A percentile compares a stretch with the other conserved stretches of the same genome.
Evolutionary conservation across 2,888 invertebrate species (phyloP).

Genomic region (Dicycla oo): DNA sequence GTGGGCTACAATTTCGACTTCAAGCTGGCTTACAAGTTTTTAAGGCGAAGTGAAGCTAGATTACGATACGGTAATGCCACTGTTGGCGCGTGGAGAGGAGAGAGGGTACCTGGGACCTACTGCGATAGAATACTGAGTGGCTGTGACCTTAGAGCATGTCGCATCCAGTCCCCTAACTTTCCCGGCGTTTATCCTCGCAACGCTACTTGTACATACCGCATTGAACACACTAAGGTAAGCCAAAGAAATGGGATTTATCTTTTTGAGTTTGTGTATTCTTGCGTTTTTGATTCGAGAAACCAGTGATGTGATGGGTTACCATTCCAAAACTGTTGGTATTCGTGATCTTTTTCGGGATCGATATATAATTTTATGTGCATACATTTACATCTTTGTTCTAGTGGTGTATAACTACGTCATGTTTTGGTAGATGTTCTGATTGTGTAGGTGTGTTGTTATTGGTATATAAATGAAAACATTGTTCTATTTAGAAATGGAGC

Average conservation of each 20-base stretch:
- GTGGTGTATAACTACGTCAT: background rate
- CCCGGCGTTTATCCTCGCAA: conserved; percentile 97
- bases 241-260: conserved; percentile 36
- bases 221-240: conserved; percentile 91
- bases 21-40: conserved; percentile 95
- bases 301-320: conserved; percentile 25
- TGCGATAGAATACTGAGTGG: conserved; percentile 95
- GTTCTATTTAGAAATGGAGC: conserved; percentile 3
- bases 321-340: background rate
- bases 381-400: background rate
- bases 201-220: conserved; percentile 95
- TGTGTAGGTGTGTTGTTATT: background rate
- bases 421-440: conserved; percentile 8
- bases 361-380: too few species aligned
- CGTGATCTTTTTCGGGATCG: background rate
- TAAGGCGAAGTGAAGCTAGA: conserved; percentile 93
- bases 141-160: conserved; percentile 93
- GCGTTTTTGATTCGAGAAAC: conserved; percentile 11
- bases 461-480: background rate
- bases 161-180: conserved; percentile 97
- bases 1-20: conserved; percentile 95
- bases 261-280: conserved; percentile 30
- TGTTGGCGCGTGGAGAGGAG: conserved; percentile 94
- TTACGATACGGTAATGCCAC: conserved; percentile 94
- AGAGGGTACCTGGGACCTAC: conserved; percentile 93